Evolutionary conservation across 2,888 invertebrate genomes (phyloP), one percentile per base, ranked within the genome.

Genomic region (Ligdia adustata): DNA sequence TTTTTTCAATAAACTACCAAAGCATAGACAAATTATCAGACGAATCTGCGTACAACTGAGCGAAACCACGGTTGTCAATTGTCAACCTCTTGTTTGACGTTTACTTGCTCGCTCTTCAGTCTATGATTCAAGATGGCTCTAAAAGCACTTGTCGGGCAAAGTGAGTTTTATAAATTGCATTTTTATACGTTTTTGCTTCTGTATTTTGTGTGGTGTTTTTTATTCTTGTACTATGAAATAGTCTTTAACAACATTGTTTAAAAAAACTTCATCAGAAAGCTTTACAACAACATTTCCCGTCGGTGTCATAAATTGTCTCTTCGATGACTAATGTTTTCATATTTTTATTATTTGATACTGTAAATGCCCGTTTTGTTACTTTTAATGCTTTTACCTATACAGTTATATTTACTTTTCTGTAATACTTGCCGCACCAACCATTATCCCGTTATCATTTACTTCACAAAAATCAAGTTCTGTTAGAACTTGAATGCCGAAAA

Each of bases 81-180:
- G 56, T 55, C 54, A 48, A 7, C 7, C 4, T 43, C 44, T 51
- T 9, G n/a, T n/a, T n/a, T n/a, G n/a, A n/a, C n/a, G n/a, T n/a
- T n/a, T n/a, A n/a, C n/a, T n/a, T n/a, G n/a, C n/a, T n/a, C n/a
- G n/a, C 14, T 31, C 50, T 61, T 72, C 77, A 84, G 83, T 88
- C 71, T 82, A 69, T 79, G 74, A 68, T 80, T 72, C 91, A 94
- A 92, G 90, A 96, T 96, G 96, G 96, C 96, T 91, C 92, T 96
- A 76, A 96, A 96, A 92, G 94, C 93, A 80, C 93, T 94, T 82
- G 96, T 96, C 76, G 96, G 96, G 60, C 95, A 95, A 91, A 96
- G 96, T 96, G 90, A 96, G 96, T 95, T 26, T 11, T 75, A 61
- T 59, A 76, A 67, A 64, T 61, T 52, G 6, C 6, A 16, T 12